Evolutionary conservation across 1,140 invertebrate genomes (phyloP).

Genomic region (Caenorhabditis tropicalis): DNA sequence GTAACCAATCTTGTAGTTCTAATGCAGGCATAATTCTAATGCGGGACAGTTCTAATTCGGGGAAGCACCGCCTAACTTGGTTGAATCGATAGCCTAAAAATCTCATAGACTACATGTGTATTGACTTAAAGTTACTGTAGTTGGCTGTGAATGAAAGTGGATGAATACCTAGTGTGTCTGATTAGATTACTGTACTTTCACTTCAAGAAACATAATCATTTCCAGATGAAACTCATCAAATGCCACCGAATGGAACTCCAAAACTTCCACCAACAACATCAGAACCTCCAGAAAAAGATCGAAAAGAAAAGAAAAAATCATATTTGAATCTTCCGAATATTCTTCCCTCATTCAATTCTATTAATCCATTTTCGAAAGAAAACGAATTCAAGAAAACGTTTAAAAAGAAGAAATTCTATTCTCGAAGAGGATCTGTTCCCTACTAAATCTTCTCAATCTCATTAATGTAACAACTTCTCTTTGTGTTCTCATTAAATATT

Average conservation of each 20-base stretch:
- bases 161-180: no score
- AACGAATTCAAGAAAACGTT: slow-evolving; percentile 29
- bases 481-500: slow-evolving; percentile 19
- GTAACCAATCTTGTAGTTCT: no score
- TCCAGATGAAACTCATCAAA: slow-evolving; percentile 1
- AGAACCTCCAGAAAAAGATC: slow-evolving; percentile 5
- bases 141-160: no score
- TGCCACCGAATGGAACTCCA: neutral
- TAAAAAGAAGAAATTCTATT: slow-evolving; percentile 4
- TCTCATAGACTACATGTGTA: no score
- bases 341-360: neutral
- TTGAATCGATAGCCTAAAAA: no score
- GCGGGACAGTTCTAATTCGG: no score
- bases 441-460: slow-evolving; percentile 13
- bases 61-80: no score
- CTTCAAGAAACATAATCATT: no score
- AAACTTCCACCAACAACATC: neutral
- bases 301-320: slow-evolving; percentile 3
- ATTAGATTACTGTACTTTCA: no score
- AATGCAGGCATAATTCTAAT: no score
- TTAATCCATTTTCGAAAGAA: slow-evolving; percentile 25
- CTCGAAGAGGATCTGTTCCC: neutral
- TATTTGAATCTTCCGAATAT: slow-evolving; percentile 20
- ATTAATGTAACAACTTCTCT: slow-evolving; percentile 1
- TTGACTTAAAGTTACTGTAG: no score